phyloP scores from a whole-genome alignment of 2,113 vertebrate species.

The Aegotheles bennettii region DNA sequence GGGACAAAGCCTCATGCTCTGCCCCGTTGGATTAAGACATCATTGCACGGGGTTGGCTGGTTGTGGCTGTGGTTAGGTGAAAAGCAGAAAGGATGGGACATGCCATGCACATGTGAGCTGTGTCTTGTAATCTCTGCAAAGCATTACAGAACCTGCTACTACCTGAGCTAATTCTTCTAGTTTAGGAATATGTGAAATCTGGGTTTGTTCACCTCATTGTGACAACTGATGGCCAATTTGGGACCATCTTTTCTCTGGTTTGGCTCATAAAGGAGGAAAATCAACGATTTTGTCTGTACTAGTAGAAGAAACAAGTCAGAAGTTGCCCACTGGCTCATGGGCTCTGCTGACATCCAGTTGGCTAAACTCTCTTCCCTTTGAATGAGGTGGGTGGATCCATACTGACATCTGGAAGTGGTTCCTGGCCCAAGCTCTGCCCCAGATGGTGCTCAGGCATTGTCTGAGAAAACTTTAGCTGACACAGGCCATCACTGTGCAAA shows the following conservation, averaged over 20 bases:
- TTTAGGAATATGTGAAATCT: background rate
- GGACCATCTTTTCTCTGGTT: background rate
- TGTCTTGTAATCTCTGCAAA: background rate
- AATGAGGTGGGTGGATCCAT: background rate
- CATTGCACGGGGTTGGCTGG: background rate
- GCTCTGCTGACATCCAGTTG: background rate
- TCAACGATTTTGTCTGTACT: background rate
- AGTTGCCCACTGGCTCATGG: background rate
- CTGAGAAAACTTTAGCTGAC: background rate
- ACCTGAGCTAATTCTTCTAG: background rate
- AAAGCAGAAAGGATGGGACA: background rate
- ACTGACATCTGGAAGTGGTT: background rate
- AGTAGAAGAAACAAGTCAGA: background rate
- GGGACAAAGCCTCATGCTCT: background rate
- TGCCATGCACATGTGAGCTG: background rate
- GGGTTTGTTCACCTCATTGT: background rate
- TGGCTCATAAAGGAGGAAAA: background rate
- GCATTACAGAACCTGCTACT: background rate
- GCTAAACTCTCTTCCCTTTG: background rate
- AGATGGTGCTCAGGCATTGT: background rate
- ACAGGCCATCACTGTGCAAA: background rate
- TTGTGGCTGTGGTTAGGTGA: background rate
- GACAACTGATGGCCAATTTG: background rate
- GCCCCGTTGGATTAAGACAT: background rate
- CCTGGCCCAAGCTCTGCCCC: background rate